Conservation (phyloP, 2,113 vertebrate species). For the Motacilla tschutschensis region DNA sequence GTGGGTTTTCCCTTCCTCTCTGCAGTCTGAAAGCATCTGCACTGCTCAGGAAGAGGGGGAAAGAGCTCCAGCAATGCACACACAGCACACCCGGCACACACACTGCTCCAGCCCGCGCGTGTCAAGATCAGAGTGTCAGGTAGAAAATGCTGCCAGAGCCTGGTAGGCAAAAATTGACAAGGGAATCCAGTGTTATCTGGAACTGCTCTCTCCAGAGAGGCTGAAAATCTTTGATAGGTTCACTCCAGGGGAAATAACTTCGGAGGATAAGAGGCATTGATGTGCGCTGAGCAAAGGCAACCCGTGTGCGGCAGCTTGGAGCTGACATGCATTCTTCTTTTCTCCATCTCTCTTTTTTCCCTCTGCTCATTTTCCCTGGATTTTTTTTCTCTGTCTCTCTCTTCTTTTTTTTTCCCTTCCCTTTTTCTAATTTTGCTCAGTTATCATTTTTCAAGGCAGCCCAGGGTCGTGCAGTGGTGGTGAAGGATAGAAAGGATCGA, state of each 20-base stretch:
- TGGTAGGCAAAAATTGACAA: constrained; percentile 25
- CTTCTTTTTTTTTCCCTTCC: accelerated
- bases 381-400: accelerated
- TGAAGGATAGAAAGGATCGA: background rate
- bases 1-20: background rate
- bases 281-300: background rate
- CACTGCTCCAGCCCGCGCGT: background rate
- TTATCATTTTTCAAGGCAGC: background rate
- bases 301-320: background rate
- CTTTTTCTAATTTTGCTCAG: background rate
- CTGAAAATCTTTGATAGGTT: constrained; percentile 53
- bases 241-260: constrained; percentile 48
- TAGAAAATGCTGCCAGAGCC: background rate
- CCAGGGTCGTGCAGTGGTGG: background rate
- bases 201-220: constrained; percentile 45
- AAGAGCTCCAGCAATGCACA: background rate
- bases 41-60: background rate
- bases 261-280: constrained; percentile 18
- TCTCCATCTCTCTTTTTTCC: background rate
- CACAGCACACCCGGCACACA: background rate
- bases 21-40: background rate
- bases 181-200: constrained; percentile 24
- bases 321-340: background rate
- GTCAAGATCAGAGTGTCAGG: background rate
- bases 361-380: background rate